Base-by-base conservation (phyloP, 1,140 invertebrate genomes). In the Drosophila sulfurigaster region DNA sequence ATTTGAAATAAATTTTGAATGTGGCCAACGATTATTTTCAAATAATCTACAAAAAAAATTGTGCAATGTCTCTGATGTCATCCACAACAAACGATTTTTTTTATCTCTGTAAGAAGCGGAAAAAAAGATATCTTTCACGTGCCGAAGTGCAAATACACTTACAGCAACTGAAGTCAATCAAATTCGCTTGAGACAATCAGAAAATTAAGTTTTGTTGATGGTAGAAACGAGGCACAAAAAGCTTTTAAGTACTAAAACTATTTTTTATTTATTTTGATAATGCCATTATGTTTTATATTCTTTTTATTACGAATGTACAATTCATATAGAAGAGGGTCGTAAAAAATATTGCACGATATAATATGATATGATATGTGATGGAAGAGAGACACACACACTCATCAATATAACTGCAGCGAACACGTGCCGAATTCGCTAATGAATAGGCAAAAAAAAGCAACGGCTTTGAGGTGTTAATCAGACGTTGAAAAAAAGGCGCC, bases 401-500 rank as follows among this genome's bases (percentile, higher is more conserved):
- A 41, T 1, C 52, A 43, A 8, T 10, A 38, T 6, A 41, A 51
- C 57, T 74, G 71, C 71, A 25, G 32, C 30, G 30, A 15, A 79
- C 82, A 87, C 82, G 82, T 87, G 82, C 76, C 83, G 67, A 56
- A 82, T 79, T 74, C 68, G 83, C 75, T 82, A 82, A 82, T 79
- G 75, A 87, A 73, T 73, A 49, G 59, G 30, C 32, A 16, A 32
- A 59, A 15, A 63, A 45, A 41, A 49, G 13, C 52, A 74, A 56
- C 30, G 75, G 82, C 78, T 86, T 77, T 82, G 49, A 79, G 83
- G 82, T 87, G 83, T 87, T 82, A 86, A 86, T 88, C 79, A 76
- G 60, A 38, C 49, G 65, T 7, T 56, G 7, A 52, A 48, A 57
- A 79, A 79, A 76, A 75, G 79, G 82, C 82, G 82, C 75, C 78